Conservation (phyloP, 2,888 invertebrate genomes). For the Cryptocephalus primarius region DNA sequence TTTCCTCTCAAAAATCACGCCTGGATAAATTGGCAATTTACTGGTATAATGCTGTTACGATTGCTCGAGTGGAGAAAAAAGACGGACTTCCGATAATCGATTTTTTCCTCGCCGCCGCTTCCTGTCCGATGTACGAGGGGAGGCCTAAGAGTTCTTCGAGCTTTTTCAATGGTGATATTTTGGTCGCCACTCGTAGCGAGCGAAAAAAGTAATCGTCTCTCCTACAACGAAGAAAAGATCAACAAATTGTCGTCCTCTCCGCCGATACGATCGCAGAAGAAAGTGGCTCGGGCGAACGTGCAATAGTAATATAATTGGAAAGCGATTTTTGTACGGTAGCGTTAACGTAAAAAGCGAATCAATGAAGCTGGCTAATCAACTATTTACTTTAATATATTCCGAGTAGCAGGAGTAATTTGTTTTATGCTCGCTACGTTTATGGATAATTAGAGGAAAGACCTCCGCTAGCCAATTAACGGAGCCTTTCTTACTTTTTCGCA, state of each 20-base stretch:
- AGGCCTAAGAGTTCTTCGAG: no score
- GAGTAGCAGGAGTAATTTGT: constrained; percentile 7
- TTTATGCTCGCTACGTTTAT: constrained; percentile 9
- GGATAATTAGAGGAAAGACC: constrained; percentile 11
- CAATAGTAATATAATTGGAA: constrained; percentile 16
- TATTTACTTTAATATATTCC: constrained; percentile 12
- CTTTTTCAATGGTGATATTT: no score
- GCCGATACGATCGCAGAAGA: constrained; percentile 11
- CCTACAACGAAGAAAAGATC: no score
- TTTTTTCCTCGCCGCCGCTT: neutral
- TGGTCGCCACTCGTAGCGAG: no score
- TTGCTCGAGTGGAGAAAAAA: neutral
- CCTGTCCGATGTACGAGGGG: neutral
- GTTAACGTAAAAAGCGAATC: constrained; percentile 11
- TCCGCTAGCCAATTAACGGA: neutral
- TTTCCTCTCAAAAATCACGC: neutral
- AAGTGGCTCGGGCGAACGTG: constrained; percentile 17
- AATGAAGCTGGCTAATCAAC: constrained; percentile 6
- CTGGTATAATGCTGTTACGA: constrained; percentile 2
- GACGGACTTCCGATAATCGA: neutral
- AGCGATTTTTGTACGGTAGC: constrained; percentile 18
- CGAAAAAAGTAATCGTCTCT: no score
- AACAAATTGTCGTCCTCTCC: neutral
- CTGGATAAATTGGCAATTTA: constrained; percentile 3
- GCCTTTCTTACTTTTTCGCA: no score